Evolutionary conservation across 2,797 vertebrate species (phyloP), one percentile per base, ranked within the genome.

Genomic region (Coranthus polyacanthus): DNA sequence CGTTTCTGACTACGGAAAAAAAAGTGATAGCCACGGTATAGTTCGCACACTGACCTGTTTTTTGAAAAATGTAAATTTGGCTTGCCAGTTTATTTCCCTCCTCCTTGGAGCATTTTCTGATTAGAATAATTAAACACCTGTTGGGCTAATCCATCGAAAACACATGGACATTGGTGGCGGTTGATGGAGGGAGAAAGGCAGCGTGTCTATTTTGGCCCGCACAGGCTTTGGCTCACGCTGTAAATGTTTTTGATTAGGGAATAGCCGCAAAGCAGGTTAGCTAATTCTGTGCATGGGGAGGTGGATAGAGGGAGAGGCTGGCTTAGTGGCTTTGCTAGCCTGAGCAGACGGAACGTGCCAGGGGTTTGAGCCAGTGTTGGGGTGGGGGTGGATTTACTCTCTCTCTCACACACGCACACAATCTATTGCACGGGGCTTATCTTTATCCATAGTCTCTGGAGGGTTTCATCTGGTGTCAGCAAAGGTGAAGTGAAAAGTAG

Each of bases 61-160:
- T n/a, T n/a, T n/a, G n/a, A n/a, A n/a, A n/a, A n/a, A n/a, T n/a
- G n/a, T n/a, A n/a, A n/a, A n/a, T n/a, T n/a, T n/a, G n/a, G n/a
- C n/a, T n/a, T n/a, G n/a, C n/a, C n/a, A n/a, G n/a, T 18, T 56
- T 18, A 42, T 6, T n/a, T 2, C 12, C 24, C 16, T 63, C 13
- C 47, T 34, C 49, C 39, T 57, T 12, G n/a, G n/a, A n/a, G n/a
- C n/a, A n/a, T 34, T 52, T 75, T 72, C 46, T 62, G 3, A 72
- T 85, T 55, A 41, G 62, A 79, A 82, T 79, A 85, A 85, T 79
- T 50, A 78, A 67, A 79, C 86, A 91, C 90, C 86, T 92, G 91
- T 91, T 90, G 72, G 57, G 65, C 60, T 87, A 84, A 91, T 88
- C 77, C 65, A 52, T n/a, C 41, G 13, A 41, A 58, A 72, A 67